Base-by-base conservation (phyloP, 2,113 vertebrate species). In the Scomber scombrus region DNA sequence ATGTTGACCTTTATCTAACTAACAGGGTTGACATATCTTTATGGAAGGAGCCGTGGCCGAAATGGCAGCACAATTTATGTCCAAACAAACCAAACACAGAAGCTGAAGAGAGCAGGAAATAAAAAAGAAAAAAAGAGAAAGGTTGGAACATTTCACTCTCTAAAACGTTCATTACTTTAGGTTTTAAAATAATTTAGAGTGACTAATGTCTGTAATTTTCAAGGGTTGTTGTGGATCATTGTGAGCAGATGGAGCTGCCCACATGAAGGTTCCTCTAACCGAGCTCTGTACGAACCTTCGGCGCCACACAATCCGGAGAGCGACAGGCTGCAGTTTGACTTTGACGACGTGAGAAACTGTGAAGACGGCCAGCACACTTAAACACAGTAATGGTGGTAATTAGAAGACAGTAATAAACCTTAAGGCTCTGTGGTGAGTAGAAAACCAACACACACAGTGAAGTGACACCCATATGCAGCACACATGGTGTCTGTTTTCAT, bases 211-310 rank as follows among this genome's bases (percentile, higher is more conserved):
- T 84, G 49, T 73, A 49, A 68, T 79, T 80, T 26, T 26, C 14
- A 6, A 57, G 58, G 47, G 18, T 56, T 73, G 34, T 49, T 52
- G 40, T 18, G 1, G 57, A 57, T 73, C 57, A 14, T 13, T 75
- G 15, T 65, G 72, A 85, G 75, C 79, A 83, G 85, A 85, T 70
- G 79, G 82, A 71, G 73, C 79, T 46, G 76, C 79, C 82, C 76
- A 80, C 79, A 64, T 56, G 65, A 71, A 76, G 57, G 79, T 68
- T 75, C 64, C 29, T 69, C 52, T 56, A 18, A 11, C 11, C 7
- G 73, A 31, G 72, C 80, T 74, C 15, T 3, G 61, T 34, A 34
- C 54, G 85, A 78, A 78, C 64, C 61, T 62, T 29, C 26, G 4
- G 62, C 2, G 50, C 31, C 64, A 40, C n/a, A 0, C 75, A 29